These are phyloP conservation scores for Sparus aurata DNA, from an alignment of 2,797 vertebrate genomes.

Conservation along the genomic window DNA sequence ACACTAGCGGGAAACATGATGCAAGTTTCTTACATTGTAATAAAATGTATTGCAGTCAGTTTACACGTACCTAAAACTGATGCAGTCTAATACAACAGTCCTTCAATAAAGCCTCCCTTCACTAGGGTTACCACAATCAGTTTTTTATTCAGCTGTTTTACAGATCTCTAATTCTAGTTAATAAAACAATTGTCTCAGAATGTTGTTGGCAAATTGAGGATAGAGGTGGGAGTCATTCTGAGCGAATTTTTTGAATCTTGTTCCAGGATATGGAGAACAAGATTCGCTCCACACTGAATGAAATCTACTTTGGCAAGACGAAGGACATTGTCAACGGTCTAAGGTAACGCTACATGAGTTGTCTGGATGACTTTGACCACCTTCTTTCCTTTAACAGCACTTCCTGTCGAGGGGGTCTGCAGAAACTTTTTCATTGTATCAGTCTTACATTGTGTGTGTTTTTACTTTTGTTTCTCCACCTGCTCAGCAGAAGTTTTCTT, in stretches of 20 bases:
- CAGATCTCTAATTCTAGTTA: background rate
- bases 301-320: conserved; percentile 99
- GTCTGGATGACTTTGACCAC: background rate
- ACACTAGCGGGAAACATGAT: background rate
- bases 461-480: background rate
- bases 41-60: background rate
- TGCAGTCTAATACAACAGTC: too few relatives aligned
- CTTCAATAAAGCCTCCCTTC: too few relatives aligned
- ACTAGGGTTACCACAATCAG: too few relatives aligned
- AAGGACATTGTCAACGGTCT: conserved; percentile 99
- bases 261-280: conserved; percentile 99
- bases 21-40: background rate
- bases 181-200: background rate
- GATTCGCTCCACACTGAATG: conserved; percentile 99
- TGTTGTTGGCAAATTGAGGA: background rate
- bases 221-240: background rate
- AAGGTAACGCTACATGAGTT: conserved; percentile 85
- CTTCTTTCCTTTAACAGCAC: conserved; percentile 28
- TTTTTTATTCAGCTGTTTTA: too few relatives aligned
- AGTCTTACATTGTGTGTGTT: background rate
- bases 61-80: too few relatives aligned
- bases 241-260: conserved; percentile 6
- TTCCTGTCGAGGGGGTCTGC: conserved; percentile 3
- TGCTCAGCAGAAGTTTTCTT: conserved; percentile 10
- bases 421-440: background rate